phyloP scores from a whole-genome alignment of 1,140 invertebrate species.

The Leptinotarsa lineolata region DNA sequence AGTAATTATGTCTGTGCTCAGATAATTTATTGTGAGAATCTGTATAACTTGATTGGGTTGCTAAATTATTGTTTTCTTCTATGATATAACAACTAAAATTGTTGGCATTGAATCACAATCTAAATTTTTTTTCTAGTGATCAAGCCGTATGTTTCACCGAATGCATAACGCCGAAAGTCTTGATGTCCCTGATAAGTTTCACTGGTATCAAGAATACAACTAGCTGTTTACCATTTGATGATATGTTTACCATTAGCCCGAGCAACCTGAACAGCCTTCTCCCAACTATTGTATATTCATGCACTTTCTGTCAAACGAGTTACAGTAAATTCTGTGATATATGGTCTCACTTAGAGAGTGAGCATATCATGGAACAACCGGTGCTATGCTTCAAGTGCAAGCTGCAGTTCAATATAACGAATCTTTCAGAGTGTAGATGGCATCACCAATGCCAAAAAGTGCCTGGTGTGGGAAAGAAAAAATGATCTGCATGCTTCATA shows the following conservation, averaged over 20 bases:
- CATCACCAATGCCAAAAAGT: slow-evolving; percentile 24
- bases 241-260: neutral
- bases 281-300: slow-evolving; percentile 32
- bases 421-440: slow-evolving; percentile 30
- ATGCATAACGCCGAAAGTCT: slow-evolving; percentile 8
- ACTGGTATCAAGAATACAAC: slow-evolving; percentile 8
- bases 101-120: too few species aligned
- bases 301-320: slow-evolving; percentile 32
- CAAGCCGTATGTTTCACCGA: slow-evolving; percentile 18
- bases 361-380: slow-evolving; percentile 36
- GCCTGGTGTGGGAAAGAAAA: slow-evolving; percentile 10
- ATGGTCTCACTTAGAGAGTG: slow-evolving; percentile 32
- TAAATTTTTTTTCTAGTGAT: slow-evolving; percentile 11
- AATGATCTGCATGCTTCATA: too few species aligned
- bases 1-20: too few species aligned
- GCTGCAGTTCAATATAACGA: slow-evolving; percentile 12
- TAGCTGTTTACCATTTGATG: slow-evolving; percentile 11
- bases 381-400: slow-evolving; percentile 37
- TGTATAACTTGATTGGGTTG: too few species aligned
- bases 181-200: slow-evolving; percentile 16
- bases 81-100: too few species aligned
- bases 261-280: neutral
- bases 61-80: too few species aligned
- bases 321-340: slow-evolving; percentile 21
- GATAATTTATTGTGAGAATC: too few species aligned